Base-by-base conservation (phyloP, 2,888 invertebrate species). In the Phyllotreta striolata region DNA sequence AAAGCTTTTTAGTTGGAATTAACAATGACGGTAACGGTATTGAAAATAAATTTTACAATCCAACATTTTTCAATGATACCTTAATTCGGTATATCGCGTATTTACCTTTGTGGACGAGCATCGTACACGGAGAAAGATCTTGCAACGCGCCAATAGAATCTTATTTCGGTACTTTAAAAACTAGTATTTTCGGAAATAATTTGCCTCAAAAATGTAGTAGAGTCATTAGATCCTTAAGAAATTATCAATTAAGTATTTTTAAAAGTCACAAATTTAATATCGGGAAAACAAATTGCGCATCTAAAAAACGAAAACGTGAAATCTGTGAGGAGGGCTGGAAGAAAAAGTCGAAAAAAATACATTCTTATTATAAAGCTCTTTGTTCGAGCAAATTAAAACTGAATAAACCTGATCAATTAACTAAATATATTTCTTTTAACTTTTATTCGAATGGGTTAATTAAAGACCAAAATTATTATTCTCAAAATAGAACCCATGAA, bases 101-200 rank as follows among this genome's bases (percentile, higher is more conserved):
- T 37, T 51, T 59, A 59, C 59, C 59, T 7, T 34, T 59, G 14
- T 59, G 59, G 59, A 40, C 59, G 34, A 46, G 51, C 12, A 37
- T 59, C 6, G 43, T 59, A n/a, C 40, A 39, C 34, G 10, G 8
- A 14, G 52, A 59, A 24, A 49, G 59, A n/a, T 51, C 51, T 46
- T 51, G 59, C 43, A 59, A 59, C 37, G 59, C 59, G 34, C 59
- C 59, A 8, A 51, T 59, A 10, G 59, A 58, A 13, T 51, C 35
- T 24, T 59, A 57, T 57, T 57, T 57, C 10, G 57, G 57, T 38
- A 57, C 12, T 0, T 41, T 57, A 6, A 57, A 57, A 39, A 37
- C 39, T 40, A 51, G 43, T 34, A n/a, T 59, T 9, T 47, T 59
- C 9, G 39, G 52, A 10, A 52, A 59, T 37, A 10, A 37, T 8